phyloP scores from a whole-genome alignment of 2,888 invertebrate species.

The Xylota sylvarum region DNA sequence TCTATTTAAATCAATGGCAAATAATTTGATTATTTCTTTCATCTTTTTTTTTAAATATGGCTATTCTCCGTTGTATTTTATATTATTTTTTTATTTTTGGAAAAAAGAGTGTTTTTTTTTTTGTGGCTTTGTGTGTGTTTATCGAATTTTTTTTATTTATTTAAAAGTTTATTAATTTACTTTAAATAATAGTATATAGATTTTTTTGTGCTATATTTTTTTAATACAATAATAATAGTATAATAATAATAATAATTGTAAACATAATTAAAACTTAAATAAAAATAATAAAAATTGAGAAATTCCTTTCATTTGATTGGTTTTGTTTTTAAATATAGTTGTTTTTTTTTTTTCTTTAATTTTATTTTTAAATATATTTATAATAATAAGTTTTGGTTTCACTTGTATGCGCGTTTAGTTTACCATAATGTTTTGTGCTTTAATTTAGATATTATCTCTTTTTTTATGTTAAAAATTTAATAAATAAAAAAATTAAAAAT shows the following conservation, averaged over 20 bases:
- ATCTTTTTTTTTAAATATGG: constrained; percentile 49
- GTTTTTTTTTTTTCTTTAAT: constrained; percentile 52
- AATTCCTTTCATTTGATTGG: constrained; percentile 73
- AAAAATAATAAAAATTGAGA: constrained; percentile 75
- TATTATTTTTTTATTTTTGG: constrained; percentile 38
- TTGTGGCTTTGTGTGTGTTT: constrained; percentile 68
- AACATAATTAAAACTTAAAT: constrained; percentile 75
- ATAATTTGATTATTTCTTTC: constrained; percentile 48
- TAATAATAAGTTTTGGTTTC: constrained; percentile 76
- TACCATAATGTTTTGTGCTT: constrained; percentile 75
- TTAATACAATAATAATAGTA: constrained; percentile 76
- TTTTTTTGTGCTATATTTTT: constrained; percentile 74
- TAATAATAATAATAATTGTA: constrained; percentile 68
- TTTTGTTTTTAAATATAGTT: constrained; percentile 49
- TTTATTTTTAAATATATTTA: constrained; percentile 69
- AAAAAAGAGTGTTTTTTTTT: constrained; percentile 59
- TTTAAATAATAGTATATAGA: constrained; percentile 75
- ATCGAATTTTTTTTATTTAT: constrained; percentile 63
- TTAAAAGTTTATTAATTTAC: constrained; percentile 70
- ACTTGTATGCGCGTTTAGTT: constrained; percentile 75
- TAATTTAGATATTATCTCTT: constrained; percentile 57
- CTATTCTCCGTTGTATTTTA: constrained; percentile 67
- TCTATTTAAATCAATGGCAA: constrained; percentile 66
- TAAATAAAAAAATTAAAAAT: constrained; percentile 28
- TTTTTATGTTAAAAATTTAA: constrained; percentile 33